A percentile compares a stretch with the other conserved stretches of the same genome.
Conservation (phyloP, 2,797 vertebrate species). For the Spinibarbus caldwelli region DNA sequence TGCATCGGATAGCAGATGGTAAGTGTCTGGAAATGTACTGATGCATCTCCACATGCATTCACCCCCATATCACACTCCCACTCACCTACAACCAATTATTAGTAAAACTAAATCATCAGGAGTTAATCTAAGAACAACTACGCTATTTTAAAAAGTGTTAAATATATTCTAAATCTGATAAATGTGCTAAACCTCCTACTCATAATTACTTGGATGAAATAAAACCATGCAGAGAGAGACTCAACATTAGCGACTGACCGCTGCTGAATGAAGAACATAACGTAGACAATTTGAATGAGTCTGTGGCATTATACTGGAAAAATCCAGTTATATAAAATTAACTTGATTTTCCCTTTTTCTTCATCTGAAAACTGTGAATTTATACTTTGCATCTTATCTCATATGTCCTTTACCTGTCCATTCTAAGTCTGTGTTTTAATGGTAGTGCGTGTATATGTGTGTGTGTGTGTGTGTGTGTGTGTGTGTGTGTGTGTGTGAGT, state of each 20-base stretch:
- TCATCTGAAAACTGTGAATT: not conserved
- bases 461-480: not conserved
- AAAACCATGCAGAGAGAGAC: slow-evolving; percentile 10
- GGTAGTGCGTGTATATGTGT: not conserved
- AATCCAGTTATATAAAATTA: not conserved
- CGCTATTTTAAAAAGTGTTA: slow-evolving; percentile 20
- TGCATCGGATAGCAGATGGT: slow-evolving; percentile 9
- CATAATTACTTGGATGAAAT: slow-evolving; percentile 3
- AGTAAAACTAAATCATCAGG: slow-evolving; percentile 12
- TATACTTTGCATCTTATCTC: not conserved
- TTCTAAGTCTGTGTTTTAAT: not conserved
- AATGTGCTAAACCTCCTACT: slow-evolving; percentile 28
- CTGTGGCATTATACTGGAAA: not conserved
- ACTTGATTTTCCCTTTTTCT: not conserved
- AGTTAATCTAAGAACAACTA: slow-evolving; percentile 6
- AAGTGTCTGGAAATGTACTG: not conserved
- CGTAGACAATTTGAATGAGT: not conserved
- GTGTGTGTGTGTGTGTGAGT: not conserved
- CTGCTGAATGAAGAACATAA: not conserved
- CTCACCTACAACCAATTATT: slow-evolving; percentile 3
- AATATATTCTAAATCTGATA: slow-evolving; percentile 2
- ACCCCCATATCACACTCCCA: slow-evolving; percentile 30
- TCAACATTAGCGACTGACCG: not conserved
- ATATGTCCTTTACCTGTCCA: not conserved
- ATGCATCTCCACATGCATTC: slow-evolving; percentile 2